phyloP scores from a whole-genome alignment of 1,140 invertebrate species.

The Atta colombica region DNA sequence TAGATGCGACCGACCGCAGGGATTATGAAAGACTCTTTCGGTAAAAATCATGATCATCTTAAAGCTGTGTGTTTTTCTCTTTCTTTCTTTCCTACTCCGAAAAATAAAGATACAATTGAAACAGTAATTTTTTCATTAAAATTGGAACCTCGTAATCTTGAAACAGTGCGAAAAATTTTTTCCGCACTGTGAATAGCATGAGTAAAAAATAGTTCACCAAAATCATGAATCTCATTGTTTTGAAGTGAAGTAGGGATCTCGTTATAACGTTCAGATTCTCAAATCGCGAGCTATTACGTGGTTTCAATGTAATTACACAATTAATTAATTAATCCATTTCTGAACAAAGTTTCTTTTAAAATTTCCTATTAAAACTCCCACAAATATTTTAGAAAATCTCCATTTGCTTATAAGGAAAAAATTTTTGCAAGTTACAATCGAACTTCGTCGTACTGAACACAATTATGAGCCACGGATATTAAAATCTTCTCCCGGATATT shows the following conservation, averaged over 20 bases:
- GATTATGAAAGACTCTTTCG: not conserved
- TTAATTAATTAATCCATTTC: too few species aligned
- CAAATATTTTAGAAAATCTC: not conserved
- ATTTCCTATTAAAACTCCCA: slow-evolving; percentile 9
- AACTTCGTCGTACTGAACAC: not conserved
- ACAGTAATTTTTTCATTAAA: not conserved
- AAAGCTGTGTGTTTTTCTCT: not conserved
- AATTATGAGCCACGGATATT: not conserved
- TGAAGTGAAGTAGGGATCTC: too few species aligned
- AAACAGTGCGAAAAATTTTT: too few species aligned
- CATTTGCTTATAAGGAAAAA: not conserved
- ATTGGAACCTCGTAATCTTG: too few species aligned
- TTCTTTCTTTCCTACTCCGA: not conserved
- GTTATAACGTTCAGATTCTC: too few species aligned
- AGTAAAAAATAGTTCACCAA: too few species aligned
- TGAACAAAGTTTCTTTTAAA: not conserved
- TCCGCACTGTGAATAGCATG: too few species aligned
- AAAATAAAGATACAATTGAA: not conserved
- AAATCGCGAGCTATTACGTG: too few species aligned
- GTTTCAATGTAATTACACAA: too few species aligned
- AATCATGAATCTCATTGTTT: too few species aligned
- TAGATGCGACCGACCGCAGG: not conserved
- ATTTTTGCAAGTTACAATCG: not conserved
- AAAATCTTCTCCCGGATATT: not conserved
- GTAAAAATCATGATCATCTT: not conserved